Base-by-base conservation (phyloP, 2,797 vertebrate species). In the Microctenopoma stevenorrisi region DNA sequence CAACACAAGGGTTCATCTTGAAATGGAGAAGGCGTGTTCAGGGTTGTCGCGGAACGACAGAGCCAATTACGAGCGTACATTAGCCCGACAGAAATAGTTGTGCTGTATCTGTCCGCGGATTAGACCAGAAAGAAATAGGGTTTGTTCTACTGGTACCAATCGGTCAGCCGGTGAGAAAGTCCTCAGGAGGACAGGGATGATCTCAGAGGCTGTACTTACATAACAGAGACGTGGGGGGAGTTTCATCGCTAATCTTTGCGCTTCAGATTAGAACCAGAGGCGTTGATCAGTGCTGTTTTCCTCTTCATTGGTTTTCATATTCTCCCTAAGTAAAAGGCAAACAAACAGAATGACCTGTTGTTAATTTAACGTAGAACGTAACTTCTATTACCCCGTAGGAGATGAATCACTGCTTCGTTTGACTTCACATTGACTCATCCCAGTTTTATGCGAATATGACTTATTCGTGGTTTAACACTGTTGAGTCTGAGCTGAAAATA, bases 161-260 rank as follows among this genome's bases (percentile, higher is more conserved):
- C 84, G 74, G 81, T 76, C 65, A 65, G 48, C 54, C 26, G n/a
- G 33, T 8, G 37, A 62, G 76, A 79, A 44, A 79, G 85, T 68
- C 82, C 76, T 6, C 58, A 64, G 74, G 74, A 88, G 88, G 72
- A 63, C 68, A 33, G 70, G 42, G 79, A 54, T 88, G 83, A 89
- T 69, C 86, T 89, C 79, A 84, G 43, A 69, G 85, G 67, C 79
- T 68, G 76, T 26, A 22, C 59, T 92, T 92, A 83, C 87, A 72
- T 87, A 92, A 90, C 50, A 38, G 22, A 53, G 53, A 11, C 0
- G 2, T 61, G 48, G 55, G 65, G 63, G 12, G 60, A 51, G 67
- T 61, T 30, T 47, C 25, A 7, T 53, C 10, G 47, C 1, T 33
- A 18, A 26, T 52, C 18, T 37, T n/a, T 47, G 10, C 0, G 9